These are phyloP conservation scores for Acrocyrtus sp. DNA, from an alignment of 2,888 invertebrate genomes.

Conservation along the genomic window DNA sequence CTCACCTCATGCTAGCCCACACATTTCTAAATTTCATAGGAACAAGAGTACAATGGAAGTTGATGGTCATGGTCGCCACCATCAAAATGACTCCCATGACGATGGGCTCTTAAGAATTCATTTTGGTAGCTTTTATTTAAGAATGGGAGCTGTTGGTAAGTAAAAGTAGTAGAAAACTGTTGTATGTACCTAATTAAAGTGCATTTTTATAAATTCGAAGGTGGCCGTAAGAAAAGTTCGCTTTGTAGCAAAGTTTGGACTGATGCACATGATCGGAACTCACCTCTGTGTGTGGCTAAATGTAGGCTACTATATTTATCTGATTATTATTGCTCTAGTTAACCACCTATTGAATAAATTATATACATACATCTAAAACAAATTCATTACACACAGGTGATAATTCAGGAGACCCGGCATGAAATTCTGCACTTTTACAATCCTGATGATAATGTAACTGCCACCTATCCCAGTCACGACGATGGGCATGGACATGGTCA, in stretches of 20 bases:
- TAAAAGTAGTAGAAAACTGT: background rate
- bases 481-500: constrained; percentile 12
- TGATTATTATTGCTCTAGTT: no score
- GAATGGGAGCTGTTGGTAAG: constrained; percentile 68
- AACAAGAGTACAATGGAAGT: no score
- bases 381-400: constrained; percentile 59
- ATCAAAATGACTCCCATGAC: constrained; percentile 19
- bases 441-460: constrained; percentile 57
- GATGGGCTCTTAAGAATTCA: constrained; percentile 30
- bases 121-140: constrained; percentile 61
- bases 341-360: no score
- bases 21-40: constrained; percentile 10
- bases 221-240: constrained; percentile 60
- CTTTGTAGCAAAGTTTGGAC: constrained; percentile 69
- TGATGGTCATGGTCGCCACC: constrained; percentile 15
- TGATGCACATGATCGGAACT: constrained; percentile 71
- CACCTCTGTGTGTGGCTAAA: constrained; percentile 70
- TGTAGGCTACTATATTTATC: no score
- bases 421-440: constrained; percentile 66
- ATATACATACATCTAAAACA: no score
- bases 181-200: constrained; percentile 91
- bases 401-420: constrained; percentile 68
- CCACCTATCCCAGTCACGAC: constrained; percentile 17
- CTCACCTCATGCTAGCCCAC: constrained; percentile 53
- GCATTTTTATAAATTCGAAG: constrained; percentile 86